Conservation (phyloP, 1,140 invertebrate species). For the Achroia grisella region DNA sequence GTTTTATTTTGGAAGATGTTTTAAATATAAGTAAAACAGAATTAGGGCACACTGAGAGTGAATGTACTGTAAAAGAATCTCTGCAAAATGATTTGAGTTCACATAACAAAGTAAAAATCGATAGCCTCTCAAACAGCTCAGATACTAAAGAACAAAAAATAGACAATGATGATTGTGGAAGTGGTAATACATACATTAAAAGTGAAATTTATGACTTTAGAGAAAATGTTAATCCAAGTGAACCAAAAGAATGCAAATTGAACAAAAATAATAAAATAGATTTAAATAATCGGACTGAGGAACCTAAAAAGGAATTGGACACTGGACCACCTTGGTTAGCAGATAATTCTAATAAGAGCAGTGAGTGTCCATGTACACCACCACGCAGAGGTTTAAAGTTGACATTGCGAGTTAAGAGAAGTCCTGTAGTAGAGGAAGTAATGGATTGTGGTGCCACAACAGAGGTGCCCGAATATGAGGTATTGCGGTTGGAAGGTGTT, state of each 20-base stretch:
- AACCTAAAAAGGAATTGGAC: slow-evolving; percentile 56
- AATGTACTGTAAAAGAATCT: slow-evolving; percentile 59
- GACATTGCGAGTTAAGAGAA: slow-evolving; percentile 89
- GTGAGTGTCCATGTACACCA: slow-evolving; percentile 74
- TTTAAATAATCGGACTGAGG: slow-evolving; percentile 44
- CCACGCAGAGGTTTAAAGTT: slow-evolving; percentile 82
- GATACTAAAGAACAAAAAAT: slow-evolving; percentile 34
- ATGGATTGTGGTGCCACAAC: slow-evolving; percentile 86
- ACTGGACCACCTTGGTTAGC: slow-evolving; percentile 64
- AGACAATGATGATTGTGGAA: slow-evolving; percentile 38
- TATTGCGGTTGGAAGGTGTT: slow-evolving; percentile 86
- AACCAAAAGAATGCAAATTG: slow-evolving; percentile 48
- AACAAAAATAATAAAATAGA: slow-evolving; percentile 53
- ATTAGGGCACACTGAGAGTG: slow-evolving; percentile 25
- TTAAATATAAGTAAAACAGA: slow-evolving; percentile 18
- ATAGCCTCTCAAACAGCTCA: slow-evolving; percentile 21
- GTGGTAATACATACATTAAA: slow-evolving; percentile 50
- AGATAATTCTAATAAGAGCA: slow-evolving; percentile 60
- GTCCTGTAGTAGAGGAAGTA: slow-evolving; percentile 88
- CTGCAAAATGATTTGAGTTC: slow-evolving; percentile 26
- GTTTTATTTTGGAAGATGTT: slow-evolving; percentile 11
- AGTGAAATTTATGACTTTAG: slow-evolving; percentile 65
- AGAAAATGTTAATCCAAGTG: slow-evolving; percentile 68
- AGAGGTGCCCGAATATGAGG: slow-evolving; percentile 87
- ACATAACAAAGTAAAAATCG: slow-evolving; percentile 24